Evolutionary conservation across 2,113 vertebrate species (phyloP), one percentile per base, ranked within the genome.

Genomic region (Bagarius yarrelli): DNA sequence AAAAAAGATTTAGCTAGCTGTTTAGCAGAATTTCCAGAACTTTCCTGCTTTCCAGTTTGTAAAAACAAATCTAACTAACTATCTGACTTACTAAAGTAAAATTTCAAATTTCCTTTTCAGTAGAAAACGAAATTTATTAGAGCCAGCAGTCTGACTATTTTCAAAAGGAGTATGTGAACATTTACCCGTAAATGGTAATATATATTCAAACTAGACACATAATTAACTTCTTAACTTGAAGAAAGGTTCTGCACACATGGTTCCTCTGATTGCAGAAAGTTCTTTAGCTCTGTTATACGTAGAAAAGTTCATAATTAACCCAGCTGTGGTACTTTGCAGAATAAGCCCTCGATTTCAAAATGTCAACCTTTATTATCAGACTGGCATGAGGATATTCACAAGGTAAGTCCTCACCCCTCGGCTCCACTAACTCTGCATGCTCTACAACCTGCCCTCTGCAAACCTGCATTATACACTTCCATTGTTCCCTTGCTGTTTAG

Each of bases 401-500:
- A 53, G 32, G 32, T 36, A 34, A 66, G 18, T 30, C 61, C 32
- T 64, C 61, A 64, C 19, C 21, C 19, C 30, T 40, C 4, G 25
- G 19, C 40, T 52, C 69, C 6, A 52, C 16, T 71, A 34, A 76
- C 74, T 36, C 73, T 60, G 8, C 34, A 36, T 30, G 40, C 53
- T 57, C n/a, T 34, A 70, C 59, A 40, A 32, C 53, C 18, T 15
- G 78, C 36, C 40, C 12, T 34, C n/a, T 25, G 53, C 4, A 56
- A 27, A 27, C 47, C 77, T 40, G 27, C 44, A 71, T 71, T 71
- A 50, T 72, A 72, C 32, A 21, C 27, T 27, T 23, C 71, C 55
- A 71, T 80, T 80, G 55, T 80, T 71, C 66, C 27, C 2, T 40
- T 60, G 55, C 19, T 32, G 66, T 80, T 21, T 19, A 23, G n/a